A percentile compares a stretch with the other conserved stretches of the same genome.
These are phyloP conservation scores for Microdon myrmicae DNA, from an alignment of 2,888 invertebrate species.

Conservation along the genomic window DNA sequence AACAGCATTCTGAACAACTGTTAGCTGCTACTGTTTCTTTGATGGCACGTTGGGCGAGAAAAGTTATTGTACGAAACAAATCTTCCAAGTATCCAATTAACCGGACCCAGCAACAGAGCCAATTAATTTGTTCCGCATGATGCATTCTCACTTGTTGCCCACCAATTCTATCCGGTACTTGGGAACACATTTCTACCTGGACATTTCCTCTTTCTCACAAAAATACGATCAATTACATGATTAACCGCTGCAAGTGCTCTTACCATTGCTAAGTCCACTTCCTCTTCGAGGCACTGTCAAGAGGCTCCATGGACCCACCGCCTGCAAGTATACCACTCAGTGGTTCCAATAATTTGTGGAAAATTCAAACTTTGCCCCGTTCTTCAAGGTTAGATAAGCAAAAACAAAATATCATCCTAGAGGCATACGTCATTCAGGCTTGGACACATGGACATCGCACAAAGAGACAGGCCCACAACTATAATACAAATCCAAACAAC, in stretches of 20 bases:
- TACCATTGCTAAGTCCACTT: slow-evolving; percentile 44
- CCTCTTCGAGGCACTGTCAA: slow-evolving; percentile 21
- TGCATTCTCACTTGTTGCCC: slow-evolving; percentile 26
- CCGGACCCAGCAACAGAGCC: slow-evolving; percentile 4
- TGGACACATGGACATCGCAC: slow-evolving; percentile 32
- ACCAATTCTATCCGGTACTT: slow-evolving; percentile 1
- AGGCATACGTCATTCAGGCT: slow-evolving; percentile 50
- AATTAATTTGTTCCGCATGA: slow-evolving; percentile 33
- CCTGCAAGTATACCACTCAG: slow-evolving; percentile 28
- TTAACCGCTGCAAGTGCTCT: slow-evolving; percentile 42
- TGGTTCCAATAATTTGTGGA: slow-evolving; percentile 45
- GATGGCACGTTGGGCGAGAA: slow-evolving; percentile 6
- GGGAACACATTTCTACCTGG: slow-evolving; percentile 16
- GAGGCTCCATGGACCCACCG: not conserved
- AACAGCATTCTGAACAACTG: slow-evolving; percentile 47
- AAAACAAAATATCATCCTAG: slow-evolving; percentile 44
- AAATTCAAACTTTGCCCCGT: slow-evolving; percentile 36
- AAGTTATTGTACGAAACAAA: slow-evolving; percentile 7
- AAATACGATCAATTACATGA: slow-evolving; percentile 48
- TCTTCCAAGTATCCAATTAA: slow-evolving; percentile 37
- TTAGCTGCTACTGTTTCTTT: slow-evolving; percentile 38
- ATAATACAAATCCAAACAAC: too few species aligned
- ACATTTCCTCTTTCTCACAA: slow-evolving; percentile 19
- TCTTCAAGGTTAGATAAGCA: slow-evolving; percentile 48
- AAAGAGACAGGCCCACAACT: slow-evolving; percentile 12